phyloP scores from a whole-genome alignment of 2,888 invertebrate genomes.

The Syritta pipiens region DNA sequence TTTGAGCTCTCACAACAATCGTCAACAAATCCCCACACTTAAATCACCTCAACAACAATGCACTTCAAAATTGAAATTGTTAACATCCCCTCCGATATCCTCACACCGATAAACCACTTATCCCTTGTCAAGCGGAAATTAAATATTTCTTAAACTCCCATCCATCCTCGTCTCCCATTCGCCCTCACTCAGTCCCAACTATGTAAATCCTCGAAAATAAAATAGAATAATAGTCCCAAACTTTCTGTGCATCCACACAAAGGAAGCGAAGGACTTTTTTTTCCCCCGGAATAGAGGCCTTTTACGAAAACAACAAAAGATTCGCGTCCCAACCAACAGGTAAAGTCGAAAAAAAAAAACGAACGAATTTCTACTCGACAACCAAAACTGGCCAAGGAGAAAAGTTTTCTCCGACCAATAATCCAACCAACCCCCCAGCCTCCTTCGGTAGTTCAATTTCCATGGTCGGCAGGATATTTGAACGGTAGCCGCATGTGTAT shows the following conservation, averaged over 20 bases:
- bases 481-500: neutral
- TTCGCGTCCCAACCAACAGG: constrained; percentile 50
- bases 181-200: no score
- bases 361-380: constrained; percentile 14
- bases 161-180: no score
- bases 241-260: neutral
- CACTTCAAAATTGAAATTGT: constrained; percentile 16
- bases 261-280: neutral
- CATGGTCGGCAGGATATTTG: neutral
- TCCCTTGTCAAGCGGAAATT: constrained; percentile 52
- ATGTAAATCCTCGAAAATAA: constrained; percentile 10
- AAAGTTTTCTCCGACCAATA: neutral
- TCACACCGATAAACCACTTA: constrained; percentile 57
- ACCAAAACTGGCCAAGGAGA: neutral
- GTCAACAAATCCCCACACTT: neutral
- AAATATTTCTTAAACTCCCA: constrained; percentile 47
- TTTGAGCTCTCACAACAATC: neutral
- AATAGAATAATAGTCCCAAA: neutral
- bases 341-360: no score
- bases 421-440: no score
- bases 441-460: constrained; percentile 38
- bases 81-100: constrained; percentile 23
- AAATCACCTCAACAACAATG: neutral
- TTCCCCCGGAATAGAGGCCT: no score
- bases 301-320: constrained; percentile 24